phyloP scores from a whole-genome alignment of 2,113 vertebrate genomes.

The Sylvilagus bachmani region DNA sequence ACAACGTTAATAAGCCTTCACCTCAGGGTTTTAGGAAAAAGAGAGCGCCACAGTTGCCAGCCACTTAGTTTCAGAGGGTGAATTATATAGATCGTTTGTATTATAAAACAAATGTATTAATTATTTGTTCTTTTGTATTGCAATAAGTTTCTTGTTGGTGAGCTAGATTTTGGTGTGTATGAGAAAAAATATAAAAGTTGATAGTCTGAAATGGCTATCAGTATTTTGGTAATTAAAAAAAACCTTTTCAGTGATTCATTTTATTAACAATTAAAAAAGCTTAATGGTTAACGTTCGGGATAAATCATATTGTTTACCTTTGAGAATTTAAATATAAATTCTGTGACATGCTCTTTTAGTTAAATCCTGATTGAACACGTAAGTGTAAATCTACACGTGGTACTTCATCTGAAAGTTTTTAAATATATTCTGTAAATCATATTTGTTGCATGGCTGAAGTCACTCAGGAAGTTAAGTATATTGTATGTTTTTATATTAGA shows the following conservation, averaged over 20 bases:
- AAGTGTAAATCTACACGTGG: slow-evolving; percentile 17
- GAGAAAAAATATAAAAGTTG: slow-evolving; percentile 15
- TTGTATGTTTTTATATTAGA: slow-evolving; percentile 61
- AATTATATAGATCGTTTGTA: slow-evolving; percentile 59
- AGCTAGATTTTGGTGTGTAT: slow-evolving; percentile 19
- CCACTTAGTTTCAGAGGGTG: slow-evolving; percentile 48
- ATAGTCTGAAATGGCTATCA: slow-evolving; percentile 45
- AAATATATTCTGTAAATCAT: slow-evolving; percentile 16
- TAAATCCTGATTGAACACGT: slow-evolving; percentile 36
- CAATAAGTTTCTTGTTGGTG: slow-evolving; percentile 58
- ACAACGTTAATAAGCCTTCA: slow-evolving; percentile 46
- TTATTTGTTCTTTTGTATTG: slow-evolving; percentile 72
- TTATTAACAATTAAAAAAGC: slow-evolving; percentile 3
- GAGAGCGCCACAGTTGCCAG: slow-evolving; percentile 21
- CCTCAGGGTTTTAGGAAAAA: slow-evolving; percentile 76
- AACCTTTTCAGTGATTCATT: slow-evolving; percentile 36
- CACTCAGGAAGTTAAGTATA: slow-evolving; percentile 75
- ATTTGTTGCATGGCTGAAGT: slow-evolving; percentile 32
- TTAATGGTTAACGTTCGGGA: slow-evolving; percentile 18
- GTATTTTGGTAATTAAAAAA: slow-evolving; percentile 68
- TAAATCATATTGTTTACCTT: neutral
- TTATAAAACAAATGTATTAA: slow-evolving; percentile 76
- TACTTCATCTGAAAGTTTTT: slow-evolving; percentile 57
- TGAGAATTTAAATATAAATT: slow-evolving; percentile 60
- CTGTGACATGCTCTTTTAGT: slow-evolving; percentile 43